Conservation (phyloP, 2,888 invertebrate genomes). For the Cataglyphis livida region DNA sequence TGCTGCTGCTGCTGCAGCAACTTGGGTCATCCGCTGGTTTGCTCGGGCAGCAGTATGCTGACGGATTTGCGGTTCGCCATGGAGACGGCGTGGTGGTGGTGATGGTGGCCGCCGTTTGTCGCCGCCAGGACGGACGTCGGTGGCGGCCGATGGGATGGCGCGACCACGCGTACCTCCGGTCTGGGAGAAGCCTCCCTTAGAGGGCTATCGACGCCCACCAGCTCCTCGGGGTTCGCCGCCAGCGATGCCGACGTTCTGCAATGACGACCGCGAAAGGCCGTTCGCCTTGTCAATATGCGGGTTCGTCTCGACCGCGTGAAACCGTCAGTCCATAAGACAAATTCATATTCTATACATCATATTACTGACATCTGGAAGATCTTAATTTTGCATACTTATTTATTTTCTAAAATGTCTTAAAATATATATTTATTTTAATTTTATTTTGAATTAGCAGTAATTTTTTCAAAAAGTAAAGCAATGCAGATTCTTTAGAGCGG, state of each 20-base stretch:
- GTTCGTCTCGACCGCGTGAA: background rate
- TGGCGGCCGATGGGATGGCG: slow-evolving; percentile 80
- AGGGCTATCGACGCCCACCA: slow-evolving; percentile 75
- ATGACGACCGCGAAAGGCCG: slow-evolving; percentile 20
- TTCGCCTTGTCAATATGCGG: slow-evolving; percentile 25
- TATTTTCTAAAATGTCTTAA: background rate
- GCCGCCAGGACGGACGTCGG: slow-evolving; percentile 62
- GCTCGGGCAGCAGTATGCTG: slow-evolving; percentile 83
- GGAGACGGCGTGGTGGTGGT: slow-evolving; percentile 53
- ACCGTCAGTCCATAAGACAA: background rate
- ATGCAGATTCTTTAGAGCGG: too few species aligned
- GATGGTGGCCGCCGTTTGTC: slow-evolving; percentile 40
- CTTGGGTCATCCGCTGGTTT: slow-evolving; percentile 82
- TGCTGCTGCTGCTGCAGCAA: slow-evolving; percentile 30
- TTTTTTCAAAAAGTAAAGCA: background rate
- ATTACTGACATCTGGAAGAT: background rate
- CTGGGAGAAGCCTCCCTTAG: slow-evolving; percentile 77
- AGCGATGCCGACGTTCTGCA: slow-evolving; percentile 69
- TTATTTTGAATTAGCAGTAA: background rate
- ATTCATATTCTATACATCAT: background rate
- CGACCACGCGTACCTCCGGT: slow-evolving; percentile 82
- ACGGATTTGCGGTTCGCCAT: slow-evolving; percentile 82
- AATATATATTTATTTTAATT: background rate
- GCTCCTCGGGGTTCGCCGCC: slow-evolving; percentile 72
- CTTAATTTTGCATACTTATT: background rate